phyloP scores from a whole-genome alignment of 1,140 invertebrate species.

The Sminthurides bifidus region DNA sequence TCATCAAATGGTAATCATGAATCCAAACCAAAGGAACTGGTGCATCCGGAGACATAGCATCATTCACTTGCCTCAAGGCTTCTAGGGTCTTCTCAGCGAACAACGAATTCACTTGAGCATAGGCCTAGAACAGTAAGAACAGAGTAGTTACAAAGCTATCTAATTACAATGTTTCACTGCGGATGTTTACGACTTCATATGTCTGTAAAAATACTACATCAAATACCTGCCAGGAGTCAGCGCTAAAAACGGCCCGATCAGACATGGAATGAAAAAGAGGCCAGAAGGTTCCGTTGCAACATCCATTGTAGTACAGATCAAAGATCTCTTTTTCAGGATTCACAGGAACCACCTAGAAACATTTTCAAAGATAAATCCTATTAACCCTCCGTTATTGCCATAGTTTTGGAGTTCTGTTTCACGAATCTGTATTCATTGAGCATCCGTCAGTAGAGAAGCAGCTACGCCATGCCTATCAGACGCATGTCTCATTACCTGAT shows the following conservation, averaged over 20 bases:
- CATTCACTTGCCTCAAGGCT: slow-evolving; percentile 49
- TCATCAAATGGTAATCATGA: slow-evolving; percentile 83
- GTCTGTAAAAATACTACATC: neutral
- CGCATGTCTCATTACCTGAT: no score
- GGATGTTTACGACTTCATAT: no score
- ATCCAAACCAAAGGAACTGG: slow-evolving; percentile 70
- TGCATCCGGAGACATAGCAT: slow-evolving; percentile 37
- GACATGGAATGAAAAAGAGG: slow-evolving; percentile 39
- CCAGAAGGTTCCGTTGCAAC: slow-evolving; percentile 75
- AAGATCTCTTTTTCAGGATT: slow-evolving; percentile 33
- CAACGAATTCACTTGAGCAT: slow-evolving; percentile 63
- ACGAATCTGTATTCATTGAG: no score
- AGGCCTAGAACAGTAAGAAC: slow-evolving; percentile 42
- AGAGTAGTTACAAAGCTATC: no score
- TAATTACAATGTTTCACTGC: no score
- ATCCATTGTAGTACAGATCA: slow-evolving; percentile 43
- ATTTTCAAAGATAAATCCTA: no score
- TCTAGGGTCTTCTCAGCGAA: slow-evolving; percentile 66
- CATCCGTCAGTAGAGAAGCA: no score
- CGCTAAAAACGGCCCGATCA: slow-evolving; percentile 36
- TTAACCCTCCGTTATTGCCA: no score
- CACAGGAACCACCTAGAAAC: slow-evolving; percentile 33
- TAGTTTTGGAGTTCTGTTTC: no score
- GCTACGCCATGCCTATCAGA: no score
- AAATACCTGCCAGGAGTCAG: slow-evolving; percentile 35